Evolutionary conservation across 2,888 invertebrate genomes (phyloP), one percentile per base, ranked within the genome.

Genomic region (Smittia sp.): DNA sequence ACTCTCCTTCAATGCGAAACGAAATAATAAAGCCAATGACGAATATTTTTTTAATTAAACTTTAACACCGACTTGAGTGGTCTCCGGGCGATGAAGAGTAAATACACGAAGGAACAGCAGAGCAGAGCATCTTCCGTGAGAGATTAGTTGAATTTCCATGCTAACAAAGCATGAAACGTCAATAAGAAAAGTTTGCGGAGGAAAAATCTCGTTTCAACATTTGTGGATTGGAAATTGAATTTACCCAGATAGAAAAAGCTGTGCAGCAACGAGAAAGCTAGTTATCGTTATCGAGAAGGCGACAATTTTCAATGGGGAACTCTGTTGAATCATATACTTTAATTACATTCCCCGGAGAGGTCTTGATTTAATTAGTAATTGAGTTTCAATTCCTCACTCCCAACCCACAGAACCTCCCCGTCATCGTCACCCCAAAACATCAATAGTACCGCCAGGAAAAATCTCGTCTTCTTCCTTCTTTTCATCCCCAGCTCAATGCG

Each of bases 1-100:
- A 20, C 13, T 58, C 58, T 58, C 22, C 4, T 52, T 52, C n/a
- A n/a, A n/a, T n/a, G n/a, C n/a, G n/a, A n/a, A n/a, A n/a, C n/a
- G n/a, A n/a, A n/a, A 52, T 52, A 52, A 52, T 52, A 9, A 52
- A 52, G 52, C 52, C 52, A 52, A 52, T 52, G 52, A 52, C 52
- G 15, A 38, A 38, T n/a, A 52, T 52, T 58, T 58, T 58, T 58
- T 58, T 22, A 58, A 58, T 58, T 58, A 58, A 58, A 58, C 58
- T 58, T 58, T 58, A 20, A 58, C 58, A 18, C 9, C 18, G 39
- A 46, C 46, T 46, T n/a, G 11, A 46, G 2, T n/a, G n/a, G 46
- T 32, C 32, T 32, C 32, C 46, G 46, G 46, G 46, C 11, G 46
- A 11, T 22, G 58, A 58, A 20, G 58, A 22, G 22, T 22, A 22